Evolutionary conservation across 2,888 invertebrate species (phyloP).

Genomic region (Lasioglossum villosulum): DNA sequence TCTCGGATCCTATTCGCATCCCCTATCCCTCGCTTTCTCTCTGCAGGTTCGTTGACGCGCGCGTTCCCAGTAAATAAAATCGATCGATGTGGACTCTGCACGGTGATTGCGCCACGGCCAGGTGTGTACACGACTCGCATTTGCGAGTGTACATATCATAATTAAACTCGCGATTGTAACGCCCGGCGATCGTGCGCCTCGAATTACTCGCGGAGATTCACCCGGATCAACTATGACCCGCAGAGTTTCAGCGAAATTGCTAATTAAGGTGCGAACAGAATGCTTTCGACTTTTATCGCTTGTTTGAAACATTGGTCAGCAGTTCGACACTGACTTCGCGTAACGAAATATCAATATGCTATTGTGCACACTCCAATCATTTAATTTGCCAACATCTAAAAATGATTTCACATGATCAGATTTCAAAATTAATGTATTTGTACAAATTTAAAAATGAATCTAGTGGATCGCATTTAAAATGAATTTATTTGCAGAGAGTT

Average conservation of each 20-base stretch:
- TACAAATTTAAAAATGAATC: not conserved
- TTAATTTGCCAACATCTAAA: not conserved
- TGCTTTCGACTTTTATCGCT: not conserved
- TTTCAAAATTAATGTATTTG: not conserved
- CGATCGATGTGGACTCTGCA: conserved; percentile 57
- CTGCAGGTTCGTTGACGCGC: not conserved
- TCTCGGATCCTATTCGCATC: not conserved
- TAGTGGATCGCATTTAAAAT: not conserved
- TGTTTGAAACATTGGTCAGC: not conserved
- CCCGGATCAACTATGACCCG: conserved; percentile 15
- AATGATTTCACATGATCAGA: not conserved
- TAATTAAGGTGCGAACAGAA: not conserved
- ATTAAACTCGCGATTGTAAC: conserved; percentile 69
- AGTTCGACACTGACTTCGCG: not conserved
- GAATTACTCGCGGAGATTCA: conserved; percentile 48
- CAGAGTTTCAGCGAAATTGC: conserved; percentile 34
- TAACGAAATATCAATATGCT: not conserved
- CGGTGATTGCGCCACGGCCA: conserved; percentile 59
- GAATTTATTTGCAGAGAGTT: not conserved
- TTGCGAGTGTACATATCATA: conserved; percentile 69
- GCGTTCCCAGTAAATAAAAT: conserved; percentile 62
- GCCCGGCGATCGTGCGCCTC: conserved; percentile 43
- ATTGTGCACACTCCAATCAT: not conserved
- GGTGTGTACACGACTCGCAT: conserved; percentile 38
- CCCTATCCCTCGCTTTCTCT: not conserved